A percentile compares a stretch with the other conserved stretches of the same genome.
Evolutionary conservation across 2,797 vertebrate species (phyloP).

Genomic region (Sebastes baramenuke): DNA sequence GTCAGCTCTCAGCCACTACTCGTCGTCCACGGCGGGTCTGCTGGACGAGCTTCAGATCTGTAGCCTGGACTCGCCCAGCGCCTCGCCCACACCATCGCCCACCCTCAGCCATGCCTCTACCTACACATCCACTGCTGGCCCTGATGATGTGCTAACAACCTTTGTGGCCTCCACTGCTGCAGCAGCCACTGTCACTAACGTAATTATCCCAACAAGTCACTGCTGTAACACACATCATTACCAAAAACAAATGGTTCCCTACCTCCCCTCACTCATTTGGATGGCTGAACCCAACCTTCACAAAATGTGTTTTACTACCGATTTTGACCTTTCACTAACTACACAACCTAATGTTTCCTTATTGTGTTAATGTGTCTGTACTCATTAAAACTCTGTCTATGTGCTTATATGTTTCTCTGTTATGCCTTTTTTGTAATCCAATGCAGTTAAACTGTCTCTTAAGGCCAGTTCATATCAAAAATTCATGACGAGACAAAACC

Average conservation of each 20-base stretch:
- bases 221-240: constrained; percentile 60
- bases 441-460: constrained; percentile 4
- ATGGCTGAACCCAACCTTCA: constrained; percentile 46
- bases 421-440: constrained; percentile 3
- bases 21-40: constrained; percentile 87
- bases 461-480: constrained; percentile 39
- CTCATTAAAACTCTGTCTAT: constrained; percentile 20
- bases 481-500: constrained; percentile 22
- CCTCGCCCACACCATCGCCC: constrained; percentile 90
- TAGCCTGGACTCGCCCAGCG: constrained; percentile 83
- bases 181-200: constrained; percentile 85
- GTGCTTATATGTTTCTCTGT: constrained; percentile 31
- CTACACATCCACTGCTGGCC: constrained; percentile 76
- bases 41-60: constrained; percentile 90
- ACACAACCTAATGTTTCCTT: constrained; percentile 22
- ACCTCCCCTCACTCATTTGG: constrained; percentile 27
- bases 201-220: constrained; percentile 86
- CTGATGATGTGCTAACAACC: constrained; percentile 76
- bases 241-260: constrained; percentile 31
- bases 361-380: constrained; percentile 36
- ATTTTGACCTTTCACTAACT: constrained; percentile 65
- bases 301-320: constrained; percentile 31
- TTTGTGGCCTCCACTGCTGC: constrained; percentile 79
- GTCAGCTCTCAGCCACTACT: constrained; percentile 88
- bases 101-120: constrained; percentile 88